phyloP scores from a whole-genome alignment of 2,113 vertebrate species.

The Haemorhous mexicanus region DNA sequence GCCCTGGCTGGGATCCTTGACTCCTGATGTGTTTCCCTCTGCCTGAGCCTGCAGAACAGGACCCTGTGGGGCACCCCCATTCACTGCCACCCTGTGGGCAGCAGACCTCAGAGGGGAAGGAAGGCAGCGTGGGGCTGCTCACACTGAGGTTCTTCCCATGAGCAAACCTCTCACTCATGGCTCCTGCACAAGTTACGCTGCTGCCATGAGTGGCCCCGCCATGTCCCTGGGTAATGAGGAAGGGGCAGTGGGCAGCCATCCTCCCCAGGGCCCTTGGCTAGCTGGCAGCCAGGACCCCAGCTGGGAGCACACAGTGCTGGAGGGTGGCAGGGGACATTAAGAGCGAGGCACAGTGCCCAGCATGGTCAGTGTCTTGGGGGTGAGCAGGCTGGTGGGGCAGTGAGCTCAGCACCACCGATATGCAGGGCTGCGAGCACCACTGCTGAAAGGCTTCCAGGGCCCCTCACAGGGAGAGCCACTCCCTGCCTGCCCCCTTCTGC shows the following conservation, averaged over 20 bases:
- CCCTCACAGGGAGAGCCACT: not conserved
- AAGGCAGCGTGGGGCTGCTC: not conserved
- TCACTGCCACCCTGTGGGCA: fast-evolving
- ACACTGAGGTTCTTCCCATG: fast-evolving
- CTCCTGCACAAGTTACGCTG: fast-evolving
- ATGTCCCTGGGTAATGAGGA: not conserved
- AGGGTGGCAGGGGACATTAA: not conserved
- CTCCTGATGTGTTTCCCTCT: not conserved
- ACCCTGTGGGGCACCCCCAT: not conserved
- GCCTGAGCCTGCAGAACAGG: not conserved
- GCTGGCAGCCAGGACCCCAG: not conserved
- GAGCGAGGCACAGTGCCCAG: fast-evolving
- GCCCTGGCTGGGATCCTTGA: not conserved
- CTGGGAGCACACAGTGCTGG: fast-evolving
- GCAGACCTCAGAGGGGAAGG: not conserved
- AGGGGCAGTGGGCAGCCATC: not conserved
- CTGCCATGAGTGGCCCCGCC: fast-evolving
- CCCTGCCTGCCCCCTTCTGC: not conserved
- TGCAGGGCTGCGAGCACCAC: fast-evolving
- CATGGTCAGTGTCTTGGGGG: fast-evolving
- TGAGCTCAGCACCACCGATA: fast-evolving
- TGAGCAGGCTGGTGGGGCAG: not conserved
- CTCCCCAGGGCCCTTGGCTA: not conserved
- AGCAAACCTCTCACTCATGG: fast-evolving
- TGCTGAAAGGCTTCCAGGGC: not conserved